A percentile compares a stretch with the other conserved stretches of the same genome.
These are phyloP conservation scores for Polymixis lichenea DNA, from an alignment of 2,888 invertebrate genomes.

Conservation along the genomic window DNA sequence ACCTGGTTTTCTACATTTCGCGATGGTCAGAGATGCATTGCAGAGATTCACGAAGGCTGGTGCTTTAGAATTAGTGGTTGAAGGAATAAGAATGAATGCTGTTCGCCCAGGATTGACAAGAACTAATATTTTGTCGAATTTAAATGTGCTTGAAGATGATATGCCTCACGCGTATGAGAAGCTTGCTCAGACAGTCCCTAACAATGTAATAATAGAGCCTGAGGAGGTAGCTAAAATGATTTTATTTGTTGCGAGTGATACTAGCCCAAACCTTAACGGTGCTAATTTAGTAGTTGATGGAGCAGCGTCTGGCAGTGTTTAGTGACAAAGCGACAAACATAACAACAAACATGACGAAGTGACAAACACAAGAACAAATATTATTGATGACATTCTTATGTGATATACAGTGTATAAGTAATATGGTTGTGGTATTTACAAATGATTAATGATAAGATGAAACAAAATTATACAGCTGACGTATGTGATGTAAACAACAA, in stretches of 20 bases:
- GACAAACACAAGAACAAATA: background rate
- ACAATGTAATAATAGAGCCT: conserved; percentile 76
- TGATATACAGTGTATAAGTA: conserved; percentile 11
- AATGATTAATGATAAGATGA: background rate
- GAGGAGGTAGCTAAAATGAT: conserved; percentile 81
- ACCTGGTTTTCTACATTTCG: conserved; percentile 77
- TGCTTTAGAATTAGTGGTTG: conserved; percentile 76
- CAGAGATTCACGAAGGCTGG: conserved; percentile 79
- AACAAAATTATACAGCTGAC: background rate
- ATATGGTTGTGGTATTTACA: background rate
- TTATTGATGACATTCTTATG: background rate
- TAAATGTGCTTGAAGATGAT: conserved; percentile 75
- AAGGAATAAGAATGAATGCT: conserved; percentile 81
- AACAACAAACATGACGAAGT: conserved; percentile 10
- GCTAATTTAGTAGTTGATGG: conserved; percentile 76
- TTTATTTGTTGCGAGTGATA: conserved; percentile 77
- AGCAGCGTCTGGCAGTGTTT: conserved; percentile 71
- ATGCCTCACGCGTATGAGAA: conserved; percentile 74
- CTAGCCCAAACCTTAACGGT: conserved; percentile 76
- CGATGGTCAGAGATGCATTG: conserved; percentile 77
- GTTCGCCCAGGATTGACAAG: conserved; percentile 80
- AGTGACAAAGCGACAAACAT: conserved; percentile 6
- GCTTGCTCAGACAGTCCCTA: conserved; percentile 73
- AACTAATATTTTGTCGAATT: conserved; percentile 78
- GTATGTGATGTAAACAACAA: conserved; percentile 5